Base-by-base conservation (phyloP, 2,888 invertebrate species). In the Cephalotes varians region DNA sequence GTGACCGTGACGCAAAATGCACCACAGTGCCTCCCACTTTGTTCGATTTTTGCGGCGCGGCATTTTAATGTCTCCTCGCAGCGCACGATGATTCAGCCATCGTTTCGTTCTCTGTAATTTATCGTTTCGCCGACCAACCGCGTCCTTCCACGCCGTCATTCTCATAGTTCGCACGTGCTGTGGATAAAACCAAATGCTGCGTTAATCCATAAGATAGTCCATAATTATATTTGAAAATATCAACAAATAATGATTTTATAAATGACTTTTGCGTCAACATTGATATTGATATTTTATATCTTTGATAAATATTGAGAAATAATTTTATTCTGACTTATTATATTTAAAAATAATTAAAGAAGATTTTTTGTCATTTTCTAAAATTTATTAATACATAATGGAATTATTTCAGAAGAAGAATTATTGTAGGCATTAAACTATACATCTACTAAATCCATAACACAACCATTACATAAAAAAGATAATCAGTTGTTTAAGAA, bases 1-100 rank as follows among this genome's bases (percentile, higher is more conserved):
- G 84, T 87, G 90, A 87, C 86, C 86, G 83, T 83, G 71, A 77
- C 81, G 81, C 80, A 84, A 87, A 87, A 82, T 71, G 77, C 77
- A 72, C 28, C 58, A 44, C 47, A 69, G 34, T 56, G 44, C 58
- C 40, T 74, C 64, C 74, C 60, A 79, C 54, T 79, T 79, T 47
- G 83, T 60, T 67, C 74, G 72, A 77, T 85, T 73, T 79, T 83
- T 77, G 67, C 44, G 12, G 12, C 25, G 34, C 54, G 67, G 74
- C 47, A 64, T 77, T 69, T 77, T 40, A 73, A 76, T 60, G 81
- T 74, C 64, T 28, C 62, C 31, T 44, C 40, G 62, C 49, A 47
- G 56, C 58, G 58, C 64, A 58, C 58, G 64, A 58, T 76, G 77
- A 88, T 88, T 88, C 69, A 77, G 83, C 76, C 82, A 60, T 82